These are phyloP conservation scores for Mesorhabditis belari DNA, from an alignment of 2,888 invertebrate species.

Conservation along the genomic window DNA sequence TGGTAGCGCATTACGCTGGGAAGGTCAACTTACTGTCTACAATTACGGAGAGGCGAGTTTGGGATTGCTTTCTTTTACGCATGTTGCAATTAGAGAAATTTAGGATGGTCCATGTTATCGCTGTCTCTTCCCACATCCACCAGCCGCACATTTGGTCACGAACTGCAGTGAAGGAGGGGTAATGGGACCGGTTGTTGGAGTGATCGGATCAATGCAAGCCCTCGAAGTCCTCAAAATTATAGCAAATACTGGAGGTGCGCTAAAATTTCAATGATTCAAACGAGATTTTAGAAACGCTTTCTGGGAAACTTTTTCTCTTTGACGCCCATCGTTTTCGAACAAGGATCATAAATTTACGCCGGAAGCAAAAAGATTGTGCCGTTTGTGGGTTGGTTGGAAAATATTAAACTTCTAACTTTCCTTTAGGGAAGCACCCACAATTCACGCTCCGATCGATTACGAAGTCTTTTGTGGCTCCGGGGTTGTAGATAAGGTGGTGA, in stretches of 20 bases:
- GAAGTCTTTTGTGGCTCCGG: constrained; percentile 81
- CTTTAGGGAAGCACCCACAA: constrained; percentile 61
- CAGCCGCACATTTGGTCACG: constrained; percentile 77
- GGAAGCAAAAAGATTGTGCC: constrained; percentile 66
- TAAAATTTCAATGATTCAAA: constrained; percentile 1
- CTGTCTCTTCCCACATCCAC: constrained; percentile 79
- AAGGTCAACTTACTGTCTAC: constrained; percentile 72
- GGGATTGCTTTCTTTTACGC: no score
- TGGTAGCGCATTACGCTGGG: constrained; percentile 87
- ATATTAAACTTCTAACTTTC: background rate
- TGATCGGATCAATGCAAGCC: constrained; percentile 85
- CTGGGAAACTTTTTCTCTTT: constrained; percentile 69
- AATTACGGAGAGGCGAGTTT: constrained; percentile 42
- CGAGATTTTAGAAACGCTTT: constrained; percentile 15
- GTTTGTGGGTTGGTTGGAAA: constrained; percentile 68
- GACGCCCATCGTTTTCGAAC: constrained; percentile 74
- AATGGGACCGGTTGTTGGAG: constrained; percentile 61
- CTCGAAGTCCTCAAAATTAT: constrained; percentile 80
- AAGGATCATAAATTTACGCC: constrained; percentile 65
- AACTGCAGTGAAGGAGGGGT: constrained; percentile 59
- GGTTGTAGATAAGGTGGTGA: constrained; percentile 74
- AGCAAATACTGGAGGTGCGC: background rate
- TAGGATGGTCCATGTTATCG: constrained; percentile 81
- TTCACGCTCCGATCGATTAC: constrained; percentile 75
- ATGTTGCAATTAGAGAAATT: background rate